Evolutionary conservation across 2,797 vertebrate species (phyloP).

Genomic region (Acropternis orthonyx): DNA sequence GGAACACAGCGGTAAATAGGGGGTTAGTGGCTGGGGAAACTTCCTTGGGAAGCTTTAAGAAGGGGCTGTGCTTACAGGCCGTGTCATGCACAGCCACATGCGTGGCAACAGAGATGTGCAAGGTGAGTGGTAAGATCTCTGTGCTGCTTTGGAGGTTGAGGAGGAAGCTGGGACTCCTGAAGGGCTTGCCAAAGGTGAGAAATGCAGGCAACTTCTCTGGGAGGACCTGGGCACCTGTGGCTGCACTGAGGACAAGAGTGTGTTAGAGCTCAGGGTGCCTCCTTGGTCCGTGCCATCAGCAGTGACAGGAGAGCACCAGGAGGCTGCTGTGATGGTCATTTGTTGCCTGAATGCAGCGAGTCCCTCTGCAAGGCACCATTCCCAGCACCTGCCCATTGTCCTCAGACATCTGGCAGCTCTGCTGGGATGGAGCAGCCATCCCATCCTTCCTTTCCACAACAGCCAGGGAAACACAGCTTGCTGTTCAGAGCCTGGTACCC

Average conservation of each 20-base stretch:
- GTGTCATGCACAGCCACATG: neutral
- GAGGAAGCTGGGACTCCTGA: neutral
- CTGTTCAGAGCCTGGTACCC: neutral
- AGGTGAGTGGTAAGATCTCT: neutral
- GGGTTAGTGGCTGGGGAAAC: neutral
- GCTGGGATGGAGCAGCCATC: accelerated
- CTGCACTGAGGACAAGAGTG: neutral
- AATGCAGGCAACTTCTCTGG: neutral
- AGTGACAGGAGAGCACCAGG: neutral
- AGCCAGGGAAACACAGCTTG: neutral
- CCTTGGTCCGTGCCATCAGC: neutral
- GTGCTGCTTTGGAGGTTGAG: neutral
- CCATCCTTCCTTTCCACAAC: neutral
- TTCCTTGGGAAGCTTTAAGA: neutral
- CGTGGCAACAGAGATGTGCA: neutral
- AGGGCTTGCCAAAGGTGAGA: neutral
- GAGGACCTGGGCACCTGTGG: neutral
- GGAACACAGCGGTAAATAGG: neutral
- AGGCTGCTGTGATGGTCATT: neutral
- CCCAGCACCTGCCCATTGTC: neutral
- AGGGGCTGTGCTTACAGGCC: neutral
- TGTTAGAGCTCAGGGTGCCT: neutral
- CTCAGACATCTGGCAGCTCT: accelerated
- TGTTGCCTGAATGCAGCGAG: neutral
- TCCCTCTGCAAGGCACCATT: neutral